Conservation (phyloP, 2,888 invertebrate species). For the Idaea aversata region DNA sequence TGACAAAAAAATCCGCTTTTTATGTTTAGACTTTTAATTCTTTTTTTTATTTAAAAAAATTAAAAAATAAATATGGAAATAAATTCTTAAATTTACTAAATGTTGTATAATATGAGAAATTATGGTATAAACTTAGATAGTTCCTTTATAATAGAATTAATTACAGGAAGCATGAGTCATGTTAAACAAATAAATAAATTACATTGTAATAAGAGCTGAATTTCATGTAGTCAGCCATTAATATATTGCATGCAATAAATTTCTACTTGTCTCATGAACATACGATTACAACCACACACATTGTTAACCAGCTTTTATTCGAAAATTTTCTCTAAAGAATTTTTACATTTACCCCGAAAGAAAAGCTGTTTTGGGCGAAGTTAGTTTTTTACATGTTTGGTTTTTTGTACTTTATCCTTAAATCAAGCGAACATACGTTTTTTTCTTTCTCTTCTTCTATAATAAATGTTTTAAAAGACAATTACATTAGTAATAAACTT, state of each 20-base stretch:
- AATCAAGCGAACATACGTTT: background rate
- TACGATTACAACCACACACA: slow-evolving; percentile 14
- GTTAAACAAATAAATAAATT: slow-evolving; percentile 4
- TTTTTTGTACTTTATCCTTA: background rate
- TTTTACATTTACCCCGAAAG: slow-evolving; percentile 5
- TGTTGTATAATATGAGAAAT: background rate
- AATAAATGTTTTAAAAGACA: background rate
- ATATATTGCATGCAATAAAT: slow-evolving; percentile 18
- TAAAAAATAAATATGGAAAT: background rate
- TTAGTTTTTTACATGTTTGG: background rate
- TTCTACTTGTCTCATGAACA: slow-evolving; percentile 10
- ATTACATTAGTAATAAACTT: background rate
- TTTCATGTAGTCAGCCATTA: slow-evolving; percentile 9
- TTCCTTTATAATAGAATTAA: background rate
- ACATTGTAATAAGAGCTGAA: background rate
- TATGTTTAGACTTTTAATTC: background rate
- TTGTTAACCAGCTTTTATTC: slow-evolving; percentile 12
- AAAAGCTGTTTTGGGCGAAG: background rate
- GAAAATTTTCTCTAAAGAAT: slow-evolving; percentile 8
- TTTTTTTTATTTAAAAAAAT: no score
- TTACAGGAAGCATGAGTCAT: background rate
- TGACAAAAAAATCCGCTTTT: background rate
- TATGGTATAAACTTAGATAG: background rate
- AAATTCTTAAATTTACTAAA: background rate
- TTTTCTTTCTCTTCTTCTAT: background rate